These are phyloP conservation scores for Ophion costatus DNA, from an alignment of 2,888 invertebrate genomes.

Conservation along the genomic window DNA sequence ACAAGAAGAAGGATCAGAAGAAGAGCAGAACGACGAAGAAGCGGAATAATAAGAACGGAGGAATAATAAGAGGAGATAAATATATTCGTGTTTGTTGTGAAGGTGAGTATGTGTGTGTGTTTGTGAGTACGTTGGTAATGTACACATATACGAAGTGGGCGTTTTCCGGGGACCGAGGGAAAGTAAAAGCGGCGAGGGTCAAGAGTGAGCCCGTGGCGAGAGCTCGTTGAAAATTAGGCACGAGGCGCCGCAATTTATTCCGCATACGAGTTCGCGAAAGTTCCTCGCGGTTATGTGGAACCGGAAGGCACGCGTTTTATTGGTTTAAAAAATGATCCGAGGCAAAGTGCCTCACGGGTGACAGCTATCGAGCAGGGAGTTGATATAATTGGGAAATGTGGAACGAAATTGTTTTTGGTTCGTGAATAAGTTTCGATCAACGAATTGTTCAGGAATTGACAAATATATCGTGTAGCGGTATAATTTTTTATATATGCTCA, in stretches of 20 bases:
- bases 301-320: too few relatives aligned
- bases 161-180: constrained; percentile 8
- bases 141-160: constrained; percentile 15
- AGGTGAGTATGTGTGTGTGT: not conserved
- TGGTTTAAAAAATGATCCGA: too few relatives aligned
- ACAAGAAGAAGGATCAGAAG: constrained; percentile 23
- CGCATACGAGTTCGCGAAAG: not conserved
- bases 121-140: constrained; percentile 4
- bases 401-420: too few relatives aligned
- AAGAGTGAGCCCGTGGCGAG: not conserved
- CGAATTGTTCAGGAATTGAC: too few relatives aligned
- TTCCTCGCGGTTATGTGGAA: not conserved
- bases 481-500: too few relatives aligned
- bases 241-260: constrained; percentile 5
- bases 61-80: constrained; percentile 36
- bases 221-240: constrained; percentile 31
- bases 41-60: constrained; percentile 26
- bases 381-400: too few relatives aligned
- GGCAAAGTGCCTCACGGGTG: too few relatives aligned
- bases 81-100: constrained; percentile 32
- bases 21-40: constrained; percentile 31
- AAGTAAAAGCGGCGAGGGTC: constrained; percentile 8
- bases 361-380: too few relatives aligned
- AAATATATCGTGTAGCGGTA: too few relatives aligned
- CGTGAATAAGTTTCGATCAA: too few relatives aligned